Conservation (phyloP, 2,113 vertebrate species). For the Andinoacara biseriatus region DNA sequence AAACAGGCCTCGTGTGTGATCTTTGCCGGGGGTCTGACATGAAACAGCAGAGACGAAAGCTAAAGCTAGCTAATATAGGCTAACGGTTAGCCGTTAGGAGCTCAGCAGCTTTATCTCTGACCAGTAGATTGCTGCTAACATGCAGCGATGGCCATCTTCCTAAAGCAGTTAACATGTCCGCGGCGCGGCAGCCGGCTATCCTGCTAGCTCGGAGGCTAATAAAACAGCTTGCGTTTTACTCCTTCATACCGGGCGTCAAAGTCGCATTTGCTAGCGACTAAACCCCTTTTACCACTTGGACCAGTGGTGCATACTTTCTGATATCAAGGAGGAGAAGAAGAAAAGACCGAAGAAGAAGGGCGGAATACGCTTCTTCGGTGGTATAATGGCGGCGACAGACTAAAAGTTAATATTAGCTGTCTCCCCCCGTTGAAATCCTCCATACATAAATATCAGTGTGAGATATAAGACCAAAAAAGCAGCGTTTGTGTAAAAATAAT, state of each 20-base stretch:
- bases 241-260: background rate
- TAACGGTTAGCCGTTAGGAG: constrained; percentile 9
- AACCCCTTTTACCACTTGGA: constrained; percentile 44
- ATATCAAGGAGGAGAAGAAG: constrained; percentile 64
- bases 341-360: constrained; percentile 72
- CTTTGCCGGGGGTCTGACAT: background rate
- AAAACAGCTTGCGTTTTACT: background rate
- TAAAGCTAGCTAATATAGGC: background rate
- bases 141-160: constrained; percentile 63
- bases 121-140: constrained; percentile 22
- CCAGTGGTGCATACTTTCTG: constrained; percentile 59
- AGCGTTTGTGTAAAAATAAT: background rate
- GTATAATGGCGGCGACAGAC: constrained; percentile 79
- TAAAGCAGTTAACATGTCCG: constrained; percentile 42
- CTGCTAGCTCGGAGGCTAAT: constrained; percentile 27
- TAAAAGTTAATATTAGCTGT: constrained; percentile 72
- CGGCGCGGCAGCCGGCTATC: constrained; percentile 17
- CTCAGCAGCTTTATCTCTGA: background rate
- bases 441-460: constrained; percentile 8
- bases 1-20: background rate
- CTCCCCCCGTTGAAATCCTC: constrained; percentile 79
- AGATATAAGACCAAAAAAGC: background rate
- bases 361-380: constrained; percentile 83
- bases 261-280: constrained; percentile 7
- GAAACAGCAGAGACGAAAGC: background rate